phyloP scores from a whole-genome alignment of 23 tunicate species.

The Clavelina lepadiformis region DNA sequence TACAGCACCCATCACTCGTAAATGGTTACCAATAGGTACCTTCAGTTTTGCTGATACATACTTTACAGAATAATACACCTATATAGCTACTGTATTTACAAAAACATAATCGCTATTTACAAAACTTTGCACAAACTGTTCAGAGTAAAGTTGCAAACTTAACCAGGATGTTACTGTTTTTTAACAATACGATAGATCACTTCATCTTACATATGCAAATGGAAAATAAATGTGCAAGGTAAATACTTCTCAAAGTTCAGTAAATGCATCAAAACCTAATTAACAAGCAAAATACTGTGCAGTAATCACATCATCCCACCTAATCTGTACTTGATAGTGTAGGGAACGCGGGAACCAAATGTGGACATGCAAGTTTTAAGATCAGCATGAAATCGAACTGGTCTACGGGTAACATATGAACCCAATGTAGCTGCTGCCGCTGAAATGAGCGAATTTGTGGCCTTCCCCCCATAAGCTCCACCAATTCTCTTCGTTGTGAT shows the following conservation, averaged over 20 bases:
- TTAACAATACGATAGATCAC: too few species aligned
- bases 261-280: not conserved
- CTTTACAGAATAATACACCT: too few species aligned
- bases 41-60: too few species aligned
- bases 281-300: too few species aligned
- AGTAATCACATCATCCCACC: slow-evolving; percentile 29
- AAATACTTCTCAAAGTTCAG: not conserved
- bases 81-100: too few species aligned
- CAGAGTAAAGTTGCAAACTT: too few species aligned
- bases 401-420: slow-evolving; percentile 58
- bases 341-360: slow-evolving; percentile 58
- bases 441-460: slow-evolving; percentile 45
- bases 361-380: slow-evolving; percentile 71
- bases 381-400: slow-evolving; percentile 58
- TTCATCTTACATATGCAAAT: too few species aligned
- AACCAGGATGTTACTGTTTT: too few species aligned
- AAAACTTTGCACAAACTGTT: too few species aligned
- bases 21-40: too few species aligned
- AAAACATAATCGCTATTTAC: too few species aligned
- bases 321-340: slow-evolving; percentile 37
- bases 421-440: slow-evolving; percentile 66
- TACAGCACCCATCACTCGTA: too few species aligned
- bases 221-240: not conserved
- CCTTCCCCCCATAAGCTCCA: slow-evolving; percentile 95
- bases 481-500: slow-evolving; percentile 65